Evolutionary conservation across 2,113 vertebrate species (phyloP).

Genomic region (Sinocyclocheilus maitianheensis): DNA sequence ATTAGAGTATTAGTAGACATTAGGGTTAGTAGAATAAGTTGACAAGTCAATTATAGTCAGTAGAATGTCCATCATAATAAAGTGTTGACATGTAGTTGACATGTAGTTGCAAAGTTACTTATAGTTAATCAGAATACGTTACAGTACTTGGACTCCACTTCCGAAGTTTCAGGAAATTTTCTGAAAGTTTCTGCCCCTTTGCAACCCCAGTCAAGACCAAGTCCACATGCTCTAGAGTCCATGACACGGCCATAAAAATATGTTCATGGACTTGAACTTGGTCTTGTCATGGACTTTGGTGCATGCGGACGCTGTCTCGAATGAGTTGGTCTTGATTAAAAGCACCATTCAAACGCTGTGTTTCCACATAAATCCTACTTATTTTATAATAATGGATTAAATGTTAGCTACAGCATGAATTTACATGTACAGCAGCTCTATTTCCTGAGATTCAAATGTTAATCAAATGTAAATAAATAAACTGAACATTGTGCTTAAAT

Average conservation of each 20-base stretch:
- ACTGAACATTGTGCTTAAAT: constrained; percentile 57
- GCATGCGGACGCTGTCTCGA: background rate
- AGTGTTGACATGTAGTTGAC: no score
- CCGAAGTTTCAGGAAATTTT: background rate
- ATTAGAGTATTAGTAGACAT: background rate
- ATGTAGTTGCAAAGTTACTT: no score
- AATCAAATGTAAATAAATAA: constrained; percentile 63
- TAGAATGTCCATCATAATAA: no score
- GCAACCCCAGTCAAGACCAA: background rate
- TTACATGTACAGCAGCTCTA: constrained; percentile 66
- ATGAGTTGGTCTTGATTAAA: background rate
- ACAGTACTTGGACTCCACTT: background rate
- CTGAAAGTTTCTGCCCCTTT: no score
- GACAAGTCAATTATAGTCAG: no score
- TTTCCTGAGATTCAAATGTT: constrained; percentile 69
- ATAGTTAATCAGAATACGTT: background rate
- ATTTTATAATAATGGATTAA: constrained; percentile 72
- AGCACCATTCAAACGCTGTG: constrained; percentile 7
- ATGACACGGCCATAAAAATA: background rate
- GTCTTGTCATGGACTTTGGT: background rate
- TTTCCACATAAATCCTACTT: background rate
- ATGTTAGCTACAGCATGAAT: constrained; percentile 54
- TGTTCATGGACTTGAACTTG: background rate
- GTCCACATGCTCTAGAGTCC: background rate
- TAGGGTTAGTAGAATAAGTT: no score